A percentile compares a stretch with the other conserved stretches of the same genome.
phyloP scores from a whole-genome alignment of 2,113 vertebrate genomes.

The Neolamprologus toae region DNA sequence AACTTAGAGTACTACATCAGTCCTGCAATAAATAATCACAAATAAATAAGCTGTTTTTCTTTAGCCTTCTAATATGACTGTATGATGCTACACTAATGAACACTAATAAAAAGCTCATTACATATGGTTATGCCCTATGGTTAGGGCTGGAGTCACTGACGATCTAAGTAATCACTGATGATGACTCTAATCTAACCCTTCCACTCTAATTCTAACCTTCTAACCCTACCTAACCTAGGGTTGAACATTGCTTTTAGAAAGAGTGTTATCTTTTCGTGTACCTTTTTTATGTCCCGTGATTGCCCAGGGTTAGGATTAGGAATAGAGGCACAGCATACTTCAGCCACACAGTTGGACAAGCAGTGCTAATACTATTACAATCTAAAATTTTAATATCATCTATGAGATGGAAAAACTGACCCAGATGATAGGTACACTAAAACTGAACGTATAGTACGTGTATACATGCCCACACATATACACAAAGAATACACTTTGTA shows the following conservation, averaged over 20 bases:
- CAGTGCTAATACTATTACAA: background rate
- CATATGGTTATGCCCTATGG: background rate
- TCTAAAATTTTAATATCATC: background rate
- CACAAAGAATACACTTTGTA: background rate
- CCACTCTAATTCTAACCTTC: background rate
- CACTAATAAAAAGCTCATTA: background rate
- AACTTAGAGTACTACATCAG: background rate
- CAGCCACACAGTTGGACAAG: background rate
- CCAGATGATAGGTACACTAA: background rate
- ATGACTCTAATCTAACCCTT: background rate
- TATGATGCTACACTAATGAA: background rate
- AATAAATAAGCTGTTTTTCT: background rate
- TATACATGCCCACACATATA: background rate
- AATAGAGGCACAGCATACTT: background rate
- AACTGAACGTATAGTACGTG: background rate
- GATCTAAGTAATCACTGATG: background rate
- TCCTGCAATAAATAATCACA: background rate
- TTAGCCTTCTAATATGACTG: background rate
- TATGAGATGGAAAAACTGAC: background rate
- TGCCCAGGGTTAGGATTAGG: background rate
- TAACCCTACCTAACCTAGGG: background rate
- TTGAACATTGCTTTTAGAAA: background rate
- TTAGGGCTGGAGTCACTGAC: background rate
- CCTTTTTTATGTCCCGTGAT: background rate
- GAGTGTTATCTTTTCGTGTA: background rate